phyloP scores from a whole-genome alignment of 2,888 invertebrate species.

The Parascotia fuliginaria region DNA sequence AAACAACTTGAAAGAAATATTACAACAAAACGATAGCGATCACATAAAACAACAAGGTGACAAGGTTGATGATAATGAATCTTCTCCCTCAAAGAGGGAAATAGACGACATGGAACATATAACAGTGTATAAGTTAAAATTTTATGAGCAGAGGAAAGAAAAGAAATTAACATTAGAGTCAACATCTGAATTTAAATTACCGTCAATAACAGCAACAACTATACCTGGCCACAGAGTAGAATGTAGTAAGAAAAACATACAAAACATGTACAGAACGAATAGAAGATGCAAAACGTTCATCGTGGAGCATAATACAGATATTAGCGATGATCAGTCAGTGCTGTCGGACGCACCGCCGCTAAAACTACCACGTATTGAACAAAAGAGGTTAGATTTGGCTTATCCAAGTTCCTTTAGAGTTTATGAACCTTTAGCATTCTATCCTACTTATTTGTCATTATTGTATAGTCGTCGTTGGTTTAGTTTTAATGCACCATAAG shows the following conservation, averaged over 20 bases:
- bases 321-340: conserved; percentile 66
- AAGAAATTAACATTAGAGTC: conserved; percentile 16
- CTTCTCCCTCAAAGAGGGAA: conserved; percentile 42
- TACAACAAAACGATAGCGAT: conserved; percentile 55
- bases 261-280: conserved; percentile 61
- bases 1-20: conserved; percentile 65
- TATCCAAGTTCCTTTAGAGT: too few species aligned
- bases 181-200: conserved; percentile 59
- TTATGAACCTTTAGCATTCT: too few species aligned
- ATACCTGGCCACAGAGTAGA: conserved; percentile 53
- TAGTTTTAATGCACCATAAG: neutral
- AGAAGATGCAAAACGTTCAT: conserved; percentile 72
- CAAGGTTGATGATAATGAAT: conserved; percentile 33
- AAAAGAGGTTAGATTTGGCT: conserved; percentile 66
- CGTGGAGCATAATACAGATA: conserved; percentile 57
- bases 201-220: conserved; percentile 68
- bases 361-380: conserved; percentile 77
- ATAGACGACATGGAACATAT: conserved; percentile 76
- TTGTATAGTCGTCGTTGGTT: neutral
- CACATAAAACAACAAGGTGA: conserved; percentile 33
- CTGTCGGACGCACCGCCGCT: conserved; percentile 73
- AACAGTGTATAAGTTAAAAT: conserved; percentile 70
- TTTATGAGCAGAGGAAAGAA: conserved; percentile 50
- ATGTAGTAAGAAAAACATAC: conserved; percentile 58
- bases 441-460: too few species aligned